phyloP scores from a whole-genome alignment of 2,888 invertebrate genomes.

The Andrena bucephala region DNA sequence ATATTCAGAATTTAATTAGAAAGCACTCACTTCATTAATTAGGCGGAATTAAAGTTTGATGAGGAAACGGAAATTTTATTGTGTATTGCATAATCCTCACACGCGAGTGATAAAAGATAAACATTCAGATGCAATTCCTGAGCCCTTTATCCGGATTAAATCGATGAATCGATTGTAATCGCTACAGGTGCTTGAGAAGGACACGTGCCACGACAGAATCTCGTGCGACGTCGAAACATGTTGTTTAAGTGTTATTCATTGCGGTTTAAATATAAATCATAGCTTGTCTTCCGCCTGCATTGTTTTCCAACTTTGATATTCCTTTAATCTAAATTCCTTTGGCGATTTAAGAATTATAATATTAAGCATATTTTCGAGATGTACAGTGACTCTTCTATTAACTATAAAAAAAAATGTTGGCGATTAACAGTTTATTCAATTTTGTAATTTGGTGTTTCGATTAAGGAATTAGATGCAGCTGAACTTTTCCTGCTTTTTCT shows the following conservation, averaged over 20 bases:
- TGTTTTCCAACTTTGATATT: background rate
- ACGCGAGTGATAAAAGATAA: constrained; percentile 14
- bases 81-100: background rate
- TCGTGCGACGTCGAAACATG: background rate
- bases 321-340: background rate
- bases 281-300: background rate
- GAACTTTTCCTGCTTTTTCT: background rate
- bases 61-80: background rate
- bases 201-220: background rate
- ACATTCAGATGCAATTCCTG: background rate
- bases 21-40: background rate
- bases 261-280: background rate
- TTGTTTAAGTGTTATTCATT: constrained; percentile 4
- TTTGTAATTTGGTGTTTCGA: background rate
- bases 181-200: constrained; percentile 14
- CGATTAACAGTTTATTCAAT: background rate
- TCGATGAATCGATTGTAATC: constrained; percentile 14
- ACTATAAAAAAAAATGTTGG: background rate
- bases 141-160: constrained; percentile 26
- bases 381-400: background rate
- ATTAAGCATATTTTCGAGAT: background rate
- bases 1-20: background rate
- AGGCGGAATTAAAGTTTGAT: background rate
- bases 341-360: background rate
- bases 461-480: background rate